phyloP scores from a whole-genome alignment of 2,797 vertebrate genomes.

The Smutsia gigantea region DNA sequence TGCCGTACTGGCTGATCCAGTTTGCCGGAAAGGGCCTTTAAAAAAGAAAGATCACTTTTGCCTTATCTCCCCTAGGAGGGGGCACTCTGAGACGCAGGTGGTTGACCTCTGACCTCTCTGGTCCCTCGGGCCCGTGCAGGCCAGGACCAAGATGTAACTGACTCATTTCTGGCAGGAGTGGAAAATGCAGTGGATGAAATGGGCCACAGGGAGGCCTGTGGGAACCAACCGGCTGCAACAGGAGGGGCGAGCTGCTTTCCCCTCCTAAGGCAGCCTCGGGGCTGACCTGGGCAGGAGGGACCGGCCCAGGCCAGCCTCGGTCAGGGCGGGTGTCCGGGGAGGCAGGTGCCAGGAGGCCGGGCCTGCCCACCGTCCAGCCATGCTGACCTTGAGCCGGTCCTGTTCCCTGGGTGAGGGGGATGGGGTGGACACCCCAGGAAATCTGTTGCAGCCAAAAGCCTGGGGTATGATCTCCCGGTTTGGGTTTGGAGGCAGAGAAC shows the following conservation, averaged over 20 bases:
- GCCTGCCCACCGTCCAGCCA: background rate
- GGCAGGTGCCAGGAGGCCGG: background rate
- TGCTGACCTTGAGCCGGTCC: background rate
- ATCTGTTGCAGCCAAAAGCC: too few species aligned
- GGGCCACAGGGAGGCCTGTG: background rate
- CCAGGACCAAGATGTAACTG: rapidly evolving
- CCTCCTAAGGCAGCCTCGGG: background rate
- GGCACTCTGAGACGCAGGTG: background rate
- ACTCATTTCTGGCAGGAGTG: background rate
- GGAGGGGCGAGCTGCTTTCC: background rate
- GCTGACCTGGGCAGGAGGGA: background rate
- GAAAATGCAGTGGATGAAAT: background rate
- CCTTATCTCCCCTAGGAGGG: background rate
- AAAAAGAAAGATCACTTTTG: background rate
- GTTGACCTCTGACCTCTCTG: background rate
- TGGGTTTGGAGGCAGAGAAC: background rate
- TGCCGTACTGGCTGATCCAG: background rate
- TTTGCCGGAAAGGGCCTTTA: background rate
- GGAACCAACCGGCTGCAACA: background rate
- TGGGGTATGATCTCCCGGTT: background rate
- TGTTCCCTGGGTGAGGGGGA: background rate
- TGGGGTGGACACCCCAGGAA: background rate
- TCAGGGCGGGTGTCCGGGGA: background rate
- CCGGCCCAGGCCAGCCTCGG: background rate
- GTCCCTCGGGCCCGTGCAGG: background rate